These are phyloP conservation scores for Papilio demoleus DNA, from an alignment of 2,888 invertebrate genomes.

Conservation along the genomic window DNA sequence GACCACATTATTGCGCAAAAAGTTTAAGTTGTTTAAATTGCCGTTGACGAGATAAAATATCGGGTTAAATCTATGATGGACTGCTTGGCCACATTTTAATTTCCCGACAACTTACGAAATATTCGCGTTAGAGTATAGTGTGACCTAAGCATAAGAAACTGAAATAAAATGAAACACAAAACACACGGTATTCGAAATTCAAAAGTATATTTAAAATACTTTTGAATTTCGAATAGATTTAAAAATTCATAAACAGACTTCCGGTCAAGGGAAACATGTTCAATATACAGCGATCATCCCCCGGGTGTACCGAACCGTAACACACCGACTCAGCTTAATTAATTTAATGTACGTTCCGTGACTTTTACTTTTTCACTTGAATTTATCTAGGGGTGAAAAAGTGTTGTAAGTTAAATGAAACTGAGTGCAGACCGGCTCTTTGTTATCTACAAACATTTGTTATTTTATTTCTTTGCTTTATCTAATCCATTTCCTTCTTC, in stretches of 20 bases:
- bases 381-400: constrained; percentile 25
- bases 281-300: constrained; percentile 30
- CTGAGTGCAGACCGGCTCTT: constrained; percentile 6
- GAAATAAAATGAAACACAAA: background rate
- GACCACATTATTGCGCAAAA: too few species aligned
- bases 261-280: background rate
- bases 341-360: constrained; percentile 52
- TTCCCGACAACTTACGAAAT: too few species aligned
- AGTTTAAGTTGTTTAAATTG: too few species aligned
- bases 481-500: background rate
- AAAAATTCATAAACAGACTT: constrained; percentile 18
- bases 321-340: constrained; percentile 48
- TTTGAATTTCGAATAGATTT: background rate
- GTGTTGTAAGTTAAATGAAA: constrained; percentile 18
- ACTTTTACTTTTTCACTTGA: constrained; percentile 24
- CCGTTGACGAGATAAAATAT: too few species aligned
- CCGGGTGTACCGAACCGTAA: constrained; percentile 40
- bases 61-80: too few species aligned
- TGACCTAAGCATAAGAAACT: too few species aligned
- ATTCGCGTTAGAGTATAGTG: too few species aligned
- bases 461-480: constrained; percentile 3
- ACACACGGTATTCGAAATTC: background rate
- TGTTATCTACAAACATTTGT: constrained; percentile 14
- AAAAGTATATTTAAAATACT: background rate
- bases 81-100: too few species aligned